Base-by-base conservation (phyloP, 2,797 vertebrate species). In the Iguana delicatissima region DNA sequence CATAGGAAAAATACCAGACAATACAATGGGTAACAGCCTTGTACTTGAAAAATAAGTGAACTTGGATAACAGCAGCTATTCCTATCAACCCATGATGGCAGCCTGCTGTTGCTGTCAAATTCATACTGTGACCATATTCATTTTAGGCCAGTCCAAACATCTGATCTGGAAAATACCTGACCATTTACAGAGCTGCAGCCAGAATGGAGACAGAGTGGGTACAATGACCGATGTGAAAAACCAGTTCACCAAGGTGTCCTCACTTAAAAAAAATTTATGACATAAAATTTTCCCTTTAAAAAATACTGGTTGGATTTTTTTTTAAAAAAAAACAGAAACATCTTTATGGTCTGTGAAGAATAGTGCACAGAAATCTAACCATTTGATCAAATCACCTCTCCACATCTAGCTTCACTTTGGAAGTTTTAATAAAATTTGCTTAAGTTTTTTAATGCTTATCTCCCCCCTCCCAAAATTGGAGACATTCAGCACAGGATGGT, bases 31-130 rank as follows among this genome's bases (percentile, higher is more conserved):
- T 88, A 91, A 85, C 0, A 0, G 90, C 93, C 93, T 94, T 95
- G 92, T 93, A 93, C 88, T 91, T 91, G 92, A 92, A 93, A 93
- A 93, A 82, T 9, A 7, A 84, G 79, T 87, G 90, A 93, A 91
- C 24, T 0, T 76, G 77, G 1, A 89, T 80, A 85, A 80, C 50
- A 64, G 12, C 38, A 80, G 52, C 62, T 72, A 89, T 84, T 35
- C 87, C 62, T 46, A 1, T 83, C 93, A 72, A 32, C 76, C 85
- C 76, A 83, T 59, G 24, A 90, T 90, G 89, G 62, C 79, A 81
- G 89, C 89, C 88, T 91, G 84, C 90, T 93, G 90, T 1, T 89
- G 14, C 79, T 89, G 14, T 26, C 42, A 57, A 90, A 84, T 0
- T 0, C 67, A 86, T 80, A 6, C 29, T 2, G 76, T 10, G 76